Percentiles rank a stretch among this genome's conserved stretches.
Evolutionary conservation across 1,140 invertebrate species (phyloP).

Genomic region (Procambarus clarkii): DNA sequence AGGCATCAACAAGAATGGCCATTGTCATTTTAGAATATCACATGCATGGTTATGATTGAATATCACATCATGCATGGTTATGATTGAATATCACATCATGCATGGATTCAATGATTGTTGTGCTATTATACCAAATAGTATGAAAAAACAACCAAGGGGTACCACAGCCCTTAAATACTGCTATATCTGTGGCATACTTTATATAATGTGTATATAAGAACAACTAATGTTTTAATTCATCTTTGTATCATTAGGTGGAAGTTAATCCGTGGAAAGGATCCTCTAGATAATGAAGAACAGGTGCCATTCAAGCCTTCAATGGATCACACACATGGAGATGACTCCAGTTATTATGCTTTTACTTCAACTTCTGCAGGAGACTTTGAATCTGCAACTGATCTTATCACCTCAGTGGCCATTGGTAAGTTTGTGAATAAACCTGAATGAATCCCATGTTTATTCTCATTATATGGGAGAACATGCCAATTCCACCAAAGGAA

Average conservation of each 20-base stretch:
- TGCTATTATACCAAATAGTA: no score
- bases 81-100: no score
- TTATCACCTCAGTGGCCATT: slow-evolving; percentile 31
- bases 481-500: no score
- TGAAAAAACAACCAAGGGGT: no score
- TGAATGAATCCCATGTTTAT: no score
- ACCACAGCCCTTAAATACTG: no score
- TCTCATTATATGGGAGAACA: no score
- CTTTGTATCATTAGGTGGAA: slow-evolving; percentile 25
- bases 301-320: neutral
- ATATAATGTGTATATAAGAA: neutral
- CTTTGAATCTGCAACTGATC: slow-evolving; percentile 38
- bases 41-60: no score
- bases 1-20: no score
- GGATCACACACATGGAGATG: slow-evolving; percentile 42
- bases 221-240: neutral
- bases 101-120: no score
- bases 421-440: slow-evolving; percentile 15
- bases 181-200: neutral
- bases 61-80: no score
- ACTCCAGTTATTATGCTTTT: slow-evolving; percentile 25
- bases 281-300: slow-evolving; percentile 19
- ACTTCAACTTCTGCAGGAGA: slow-evolving; percentile 35
- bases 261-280: slow-evolving; percentile 16
- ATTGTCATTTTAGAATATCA: no score